phyloP scores from a whole-genome alignment of 2,888 invertebrate species.

The Drosophila macrospina region DNA sequence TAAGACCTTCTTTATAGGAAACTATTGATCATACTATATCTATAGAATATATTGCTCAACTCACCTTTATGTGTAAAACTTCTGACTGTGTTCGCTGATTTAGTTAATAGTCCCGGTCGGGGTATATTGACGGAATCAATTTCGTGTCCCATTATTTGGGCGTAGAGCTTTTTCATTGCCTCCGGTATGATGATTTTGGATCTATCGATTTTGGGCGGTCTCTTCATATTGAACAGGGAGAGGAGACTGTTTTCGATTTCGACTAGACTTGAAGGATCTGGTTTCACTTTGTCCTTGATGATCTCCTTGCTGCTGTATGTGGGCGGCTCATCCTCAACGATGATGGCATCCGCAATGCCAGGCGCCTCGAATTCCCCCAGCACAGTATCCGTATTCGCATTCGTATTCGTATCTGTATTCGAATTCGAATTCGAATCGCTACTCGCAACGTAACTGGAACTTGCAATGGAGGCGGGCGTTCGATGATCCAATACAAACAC shows the following conservation, averaged over 20 bases:
- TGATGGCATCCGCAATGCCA: conserved; percentile 63
- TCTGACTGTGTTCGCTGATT: conserved; percentile 93
- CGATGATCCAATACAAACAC: conserved; percentile 50
- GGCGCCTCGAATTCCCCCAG: conserved; percentile 65
- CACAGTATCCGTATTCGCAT: conserved; percentile 48
- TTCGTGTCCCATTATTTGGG: conserved; percentile 88
- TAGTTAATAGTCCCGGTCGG: conserved; percentile 89
- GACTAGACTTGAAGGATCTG: conserved; percentile 85
- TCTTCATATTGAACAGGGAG: conserved; percentile 85
- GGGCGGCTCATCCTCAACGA: conserved; percentile 72
- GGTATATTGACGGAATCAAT: conserved; percentile 89
- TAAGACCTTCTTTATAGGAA: too few species aligned
- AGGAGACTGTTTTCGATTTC: conserved; percentile 85
- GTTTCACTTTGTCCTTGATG: conserved; percentile 80
- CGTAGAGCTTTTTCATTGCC: conserved; percentile 92
- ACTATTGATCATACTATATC: too few species aligned
- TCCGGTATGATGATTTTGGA: conserved; percentile 88
- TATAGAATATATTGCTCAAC: conserved; percentile 53
- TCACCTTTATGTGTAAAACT: conserved; percentile 93
- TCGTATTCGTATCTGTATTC: conserved; percentile 9
- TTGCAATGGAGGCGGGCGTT: conserved; percentile 11
- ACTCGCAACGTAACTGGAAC: background rate
- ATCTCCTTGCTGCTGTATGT: conserved; percentile 82
- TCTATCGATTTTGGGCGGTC: conserved; percentile 85
- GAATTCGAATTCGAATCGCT: background rate